A percentile compares a stretch with the other conserved stretches of the same genome.
phyloP scores from a whole-genome alignment of 2,888 invertebrate species.

The Diabrotica balteata region DNA sequence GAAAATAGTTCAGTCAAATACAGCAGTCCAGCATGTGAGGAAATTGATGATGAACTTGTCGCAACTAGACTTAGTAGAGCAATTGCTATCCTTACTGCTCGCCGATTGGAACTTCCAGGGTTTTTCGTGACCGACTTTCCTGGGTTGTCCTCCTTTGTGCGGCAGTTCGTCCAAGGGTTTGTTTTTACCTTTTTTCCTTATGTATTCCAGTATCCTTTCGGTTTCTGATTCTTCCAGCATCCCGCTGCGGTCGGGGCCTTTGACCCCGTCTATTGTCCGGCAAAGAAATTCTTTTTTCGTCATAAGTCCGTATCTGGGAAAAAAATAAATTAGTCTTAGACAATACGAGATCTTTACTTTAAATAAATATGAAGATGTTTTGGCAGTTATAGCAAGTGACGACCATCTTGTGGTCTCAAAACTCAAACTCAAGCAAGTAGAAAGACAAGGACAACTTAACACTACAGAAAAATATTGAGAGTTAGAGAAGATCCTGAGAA shows the following conservation, averaged over 20 bases:
- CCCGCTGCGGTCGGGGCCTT: constrained; percentile 63
- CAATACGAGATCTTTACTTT: too few relatives aligned
- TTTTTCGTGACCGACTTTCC: constrained; percentile 45
- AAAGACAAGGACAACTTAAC: too few relatives aligned
- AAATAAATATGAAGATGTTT: too few relatives aligned
- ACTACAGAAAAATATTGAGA: too few relatives aligned
- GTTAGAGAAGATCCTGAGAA: too few relatives aligned
- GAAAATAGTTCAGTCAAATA: constrained; percentile 52
- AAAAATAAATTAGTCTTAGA: constrained; percentile 36
- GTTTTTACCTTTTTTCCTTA: constrained; percentile 52
- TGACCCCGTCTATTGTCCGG: constrained; percentile 50
- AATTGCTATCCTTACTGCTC: constrained; percentile 39
- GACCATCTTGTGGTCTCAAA: too few relatives aligned
- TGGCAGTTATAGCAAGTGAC: too few relatives aligned
- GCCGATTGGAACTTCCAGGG: constrained; percentile 47
- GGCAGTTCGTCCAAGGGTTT: constrained; percentile 49
- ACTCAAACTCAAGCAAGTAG: too few relatives aligned
- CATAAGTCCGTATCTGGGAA: constrained; percentile 73
- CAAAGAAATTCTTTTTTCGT: constrained; percentile 67
- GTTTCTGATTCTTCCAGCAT: constrained; percentile 65
- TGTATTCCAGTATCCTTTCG: constrained; percentile 53
- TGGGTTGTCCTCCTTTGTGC: constrained; percentile 49
- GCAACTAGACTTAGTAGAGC: constrained; percentile 39
- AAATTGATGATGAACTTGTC: constrained; percentile 55
- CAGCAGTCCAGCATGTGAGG: constrained; percentile 56